Conservation (phyloP, 2,113 vertebrate species). For the Balaenoptera acutorostrata region DNA sequence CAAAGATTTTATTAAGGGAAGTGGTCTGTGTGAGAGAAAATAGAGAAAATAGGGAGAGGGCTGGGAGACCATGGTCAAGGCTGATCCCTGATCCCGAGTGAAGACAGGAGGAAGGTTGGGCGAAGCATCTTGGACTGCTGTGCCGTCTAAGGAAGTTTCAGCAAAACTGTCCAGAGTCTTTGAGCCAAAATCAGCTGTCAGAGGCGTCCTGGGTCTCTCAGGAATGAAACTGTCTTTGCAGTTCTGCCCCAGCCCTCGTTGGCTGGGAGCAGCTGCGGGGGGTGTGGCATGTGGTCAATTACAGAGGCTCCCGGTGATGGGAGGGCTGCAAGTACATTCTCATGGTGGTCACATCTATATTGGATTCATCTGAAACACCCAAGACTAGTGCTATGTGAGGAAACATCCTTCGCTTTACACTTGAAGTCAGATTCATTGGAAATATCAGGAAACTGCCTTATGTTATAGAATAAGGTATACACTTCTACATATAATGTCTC, state of each 20-base stretch:
- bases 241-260: background rate
- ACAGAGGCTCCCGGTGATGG: background rate
- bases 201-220: background rate
- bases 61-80: background rate
- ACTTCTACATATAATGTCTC: background rate
- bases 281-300: background rate
- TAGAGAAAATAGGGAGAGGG: background rate
- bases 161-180: background rate
- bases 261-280: too few relatives aligned
- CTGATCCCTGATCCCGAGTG: background rate
- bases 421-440: background rate
- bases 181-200: background rate
- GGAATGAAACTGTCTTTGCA: background rate
- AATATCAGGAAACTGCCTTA: background rate
- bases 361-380: background rate
- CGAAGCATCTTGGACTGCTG: background rate
- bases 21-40: background rate
- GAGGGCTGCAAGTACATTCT: background rate
- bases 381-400: background rate
- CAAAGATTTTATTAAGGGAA: background rate
- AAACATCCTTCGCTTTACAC: background rate
- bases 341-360: background rate
- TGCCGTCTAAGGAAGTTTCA: background rate
- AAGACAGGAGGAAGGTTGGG: background rate
- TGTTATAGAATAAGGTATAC: background rate